Evolutionary conservation across 1,140 invertebrate genomes (phyloP).

Genomic region (Stenopsyche tienmushanensis): DNA sequence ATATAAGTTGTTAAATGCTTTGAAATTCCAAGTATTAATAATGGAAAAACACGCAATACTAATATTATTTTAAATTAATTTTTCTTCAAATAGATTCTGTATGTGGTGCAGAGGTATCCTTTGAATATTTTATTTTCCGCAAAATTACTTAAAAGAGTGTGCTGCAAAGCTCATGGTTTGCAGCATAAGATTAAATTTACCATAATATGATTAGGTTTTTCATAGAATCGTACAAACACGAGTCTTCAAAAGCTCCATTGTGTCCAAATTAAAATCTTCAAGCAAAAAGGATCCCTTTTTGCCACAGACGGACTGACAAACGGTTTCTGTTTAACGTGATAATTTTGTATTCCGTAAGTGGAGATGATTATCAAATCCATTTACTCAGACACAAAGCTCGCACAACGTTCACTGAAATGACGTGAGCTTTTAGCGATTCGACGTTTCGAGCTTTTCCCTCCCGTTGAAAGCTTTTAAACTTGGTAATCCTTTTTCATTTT

Average conservation of each 20-base stretch:
- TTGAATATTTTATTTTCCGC: no score
- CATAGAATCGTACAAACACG: no score
- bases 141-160: no score
- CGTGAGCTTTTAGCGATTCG: constrained; percentile 2
- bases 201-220: no score
- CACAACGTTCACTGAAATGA: not conserved
- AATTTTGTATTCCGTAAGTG: not conserved
- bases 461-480: not conserved
- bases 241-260: no score
- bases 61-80: not conserved
- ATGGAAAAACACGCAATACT: no score
- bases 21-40: no score
- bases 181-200: no score
- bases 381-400: not conserved
- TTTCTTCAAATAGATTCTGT: not conserved
- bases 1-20: no score
- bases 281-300: not conserved
- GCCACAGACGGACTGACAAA: not conserved
- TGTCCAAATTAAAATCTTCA: not conserved
- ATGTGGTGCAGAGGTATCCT: not conserved
- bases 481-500: not conserved
- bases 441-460: not conserved
- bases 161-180: no score
- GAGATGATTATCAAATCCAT: not conserved
- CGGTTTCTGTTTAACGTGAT: not conserved